A percentile compares a stretch with the other conserved stretches of the same genome.
Evolutionary conservation across 2,113 vertebrate species (phyloP).

Genomic region (sheep (Ovis aries)): ARS-UI_Ramb_v3.0 NC_056080.1:80628501-80629000

Average conservation of each 20-base stretch:
- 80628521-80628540: background rate
- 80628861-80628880: conserved; percentile 78
- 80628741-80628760: conserved; percentile 68
- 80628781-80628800: conserved; percentile 76
- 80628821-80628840: conserved; percentile 75
- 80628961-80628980: background rate
- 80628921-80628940: conserved; percentile 76
- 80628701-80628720: conserved; percentile 76
- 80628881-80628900: conserved; percentile 66
- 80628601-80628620: conserved; percentile 76
- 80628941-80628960: conserved; percentile 72
- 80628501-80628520: background rate
- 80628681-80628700: conserved; percentile 3
- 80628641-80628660: conserved; percentile 71
- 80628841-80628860: conserved; percentile 76
- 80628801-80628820: conserved; percentile 75
- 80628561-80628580: background rate
- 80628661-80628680: conserved; percentile 58
- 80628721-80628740: conserved; percentile 52
- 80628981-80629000: conserved; percentile 39
- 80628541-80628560: background rate
- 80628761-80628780: conserved; percentile 70
- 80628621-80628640: conserved; percentile 73
- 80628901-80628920: conserved; percentile 69
- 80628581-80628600: conserved; percentile 78